Base-by-base conservation (phyloP, 2,797 vertebrate genomes). In the Graptemys geographica region DNA sequence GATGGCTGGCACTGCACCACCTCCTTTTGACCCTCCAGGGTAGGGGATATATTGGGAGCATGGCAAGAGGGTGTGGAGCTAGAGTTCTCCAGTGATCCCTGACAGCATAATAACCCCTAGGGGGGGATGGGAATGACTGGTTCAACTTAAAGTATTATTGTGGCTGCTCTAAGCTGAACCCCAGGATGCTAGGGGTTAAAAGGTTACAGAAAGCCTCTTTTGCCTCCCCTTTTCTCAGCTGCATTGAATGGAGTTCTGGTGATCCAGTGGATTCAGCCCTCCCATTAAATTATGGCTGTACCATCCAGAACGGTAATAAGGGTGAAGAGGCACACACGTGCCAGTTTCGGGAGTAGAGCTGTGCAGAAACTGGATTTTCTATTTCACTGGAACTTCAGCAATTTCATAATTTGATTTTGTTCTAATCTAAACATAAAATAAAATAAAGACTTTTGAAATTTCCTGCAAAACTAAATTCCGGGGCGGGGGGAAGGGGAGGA, bases 1-100 rank as follows among this genome's bases (percentile, higher is more conserved):
- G 28, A 62, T 83, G 15, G 15, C 13, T 41, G 80, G 55, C 62
- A 47, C 11, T 0, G 23, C 12, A 19, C n/a, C n/a, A n/a, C 5
- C 37, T 86, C 56, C 0, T 0, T 52, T 56, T 41, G 89, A 81
- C 27, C 87, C 84, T 8, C 76, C 28, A 33, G 56, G 52, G 33
- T 21, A 83, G 44, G 86, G 23, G 56, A 53, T 41, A 92, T 62
- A 12, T 10, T 5, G 33, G 55, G 47, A 79, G 55, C 55, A 52
- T 0, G 1, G 51, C 12, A 2, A 0, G 10, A 37, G 51, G 18
- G 1, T 2, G 23, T 18, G 41, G 37, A 2, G 27, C 65, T 72
- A 72, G n/a, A 23, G n/a, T 13, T 59, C 57, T 59, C 19, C 62
- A 65, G 62, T 65, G 28, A n/a, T 65, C 31, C 62, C 18, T 19